Conservation (phyloP, 2,888 invertebrate genomes). For the Epinotia demarniana region DNA sequence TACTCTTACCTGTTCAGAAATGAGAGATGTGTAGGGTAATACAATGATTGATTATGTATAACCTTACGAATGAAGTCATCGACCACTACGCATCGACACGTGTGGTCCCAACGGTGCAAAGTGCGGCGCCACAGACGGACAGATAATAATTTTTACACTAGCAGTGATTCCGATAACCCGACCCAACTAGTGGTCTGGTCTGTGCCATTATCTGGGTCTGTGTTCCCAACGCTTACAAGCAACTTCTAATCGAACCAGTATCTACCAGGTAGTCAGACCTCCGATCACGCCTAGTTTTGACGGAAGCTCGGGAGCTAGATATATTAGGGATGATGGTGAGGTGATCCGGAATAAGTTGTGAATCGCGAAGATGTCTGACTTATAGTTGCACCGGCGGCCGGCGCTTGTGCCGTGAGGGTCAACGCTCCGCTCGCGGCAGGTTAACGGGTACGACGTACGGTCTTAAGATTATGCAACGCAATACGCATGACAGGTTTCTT, state of each 20-base stretch:
- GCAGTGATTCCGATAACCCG: constrained; percentile 39
- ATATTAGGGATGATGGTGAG: neutral
- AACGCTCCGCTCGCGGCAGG: constrained; percentile 12
- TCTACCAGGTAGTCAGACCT: neutral
- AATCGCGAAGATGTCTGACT: constrained; percentile 3
- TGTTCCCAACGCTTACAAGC: neutral
- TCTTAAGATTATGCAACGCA: neutral
- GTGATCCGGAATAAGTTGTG: neutral
- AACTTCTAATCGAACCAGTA: neutral
- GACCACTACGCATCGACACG: neutral
- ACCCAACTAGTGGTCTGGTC: neutral
- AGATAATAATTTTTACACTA: constrained; percentile 22
- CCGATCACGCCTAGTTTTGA: neutral
- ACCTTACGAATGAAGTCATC: neutral
- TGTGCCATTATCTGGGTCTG: constrained; percentile 24
- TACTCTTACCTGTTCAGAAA: too few species aligned
- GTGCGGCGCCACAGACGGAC: constrained; percentile 18
- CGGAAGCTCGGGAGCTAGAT: neutral
- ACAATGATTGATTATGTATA: too few species aligned
- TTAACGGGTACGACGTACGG: constrained; percentile 6
- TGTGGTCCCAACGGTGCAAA: constrained; percentile 22
- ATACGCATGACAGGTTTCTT: neutral
- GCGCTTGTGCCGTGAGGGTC: constrained; percentile 28
- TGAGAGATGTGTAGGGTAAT: too few species aligned
- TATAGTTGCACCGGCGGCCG: constrained; percentile 1